phyloP scores from a whole-genome alignment of 2,113 vertebrate species.

The Lepus europaeus region DNA sequence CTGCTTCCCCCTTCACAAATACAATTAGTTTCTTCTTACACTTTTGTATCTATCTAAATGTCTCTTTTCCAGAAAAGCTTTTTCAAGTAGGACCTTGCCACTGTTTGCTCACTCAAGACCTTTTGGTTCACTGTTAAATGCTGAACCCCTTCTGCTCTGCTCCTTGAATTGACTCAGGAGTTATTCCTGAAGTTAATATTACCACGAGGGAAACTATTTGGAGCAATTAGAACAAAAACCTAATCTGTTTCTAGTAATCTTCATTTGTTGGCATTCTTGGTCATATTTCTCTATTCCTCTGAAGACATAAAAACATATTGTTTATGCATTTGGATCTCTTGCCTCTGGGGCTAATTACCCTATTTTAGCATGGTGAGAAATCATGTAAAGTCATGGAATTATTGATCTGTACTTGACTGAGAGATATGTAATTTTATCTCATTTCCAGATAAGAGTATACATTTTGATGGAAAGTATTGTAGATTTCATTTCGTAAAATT shows the following conservation, averaged over 20 bases:
- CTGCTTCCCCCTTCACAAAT: neutral
- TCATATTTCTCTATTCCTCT: neutral
- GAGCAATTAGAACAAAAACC: neutral
- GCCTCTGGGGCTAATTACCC: neutral
- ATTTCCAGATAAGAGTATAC: neutral
- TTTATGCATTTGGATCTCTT: neutral
- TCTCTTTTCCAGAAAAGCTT: neutral
- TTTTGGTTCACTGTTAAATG: constrained; percentile 26
- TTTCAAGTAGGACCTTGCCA: neutral
- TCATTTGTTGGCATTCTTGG: neutral
- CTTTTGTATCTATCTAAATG: neutral
- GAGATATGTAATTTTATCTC: neutral
- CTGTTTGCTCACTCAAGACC: neutral
- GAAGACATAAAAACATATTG: neutral
- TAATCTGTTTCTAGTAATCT: neutral
- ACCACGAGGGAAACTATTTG: neutral
- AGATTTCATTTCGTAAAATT: constrained; percentile 9
- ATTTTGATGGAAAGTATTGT: constrained; percentile 38
- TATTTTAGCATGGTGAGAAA: neutral
- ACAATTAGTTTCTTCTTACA: neutral
- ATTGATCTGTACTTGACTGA: constrained; percentile 3
- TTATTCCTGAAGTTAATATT: neutral
- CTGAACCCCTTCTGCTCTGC: neutral
- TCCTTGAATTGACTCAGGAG: neutral
- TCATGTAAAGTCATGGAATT: neutral